Percentiles rank a stretch among this genome's conserved stretches.
Evolutionary conservation across 2,797 vertebrate species (phyloP).

Genomic region (Atherinosoma microstoma): DNA sequence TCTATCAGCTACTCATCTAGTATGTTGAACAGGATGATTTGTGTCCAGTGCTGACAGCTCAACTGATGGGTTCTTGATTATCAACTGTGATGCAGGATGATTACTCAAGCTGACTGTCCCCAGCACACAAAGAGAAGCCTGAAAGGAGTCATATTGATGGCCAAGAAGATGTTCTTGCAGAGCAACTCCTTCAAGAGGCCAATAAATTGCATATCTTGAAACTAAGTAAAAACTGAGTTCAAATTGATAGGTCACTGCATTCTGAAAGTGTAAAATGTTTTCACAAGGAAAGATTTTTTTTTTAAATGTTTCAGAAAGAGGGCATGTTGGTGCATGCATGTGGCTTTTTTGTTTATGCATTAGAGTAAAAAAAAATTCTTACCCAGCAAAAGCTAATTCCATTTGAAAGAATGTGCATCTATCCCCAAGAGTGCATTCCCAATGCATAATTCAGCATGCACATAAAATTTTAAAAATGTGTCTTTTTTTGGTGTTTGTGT

Average conservation of each 20-base stretch:
- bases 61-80: slow-evolving; percentile 51
- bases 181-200: neutral
- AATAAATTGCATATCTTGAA: slow-evolving; percentile 29
- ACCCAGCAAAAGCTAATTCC: slow-evolving; percentile 57
- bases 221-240: slow-evolving; percentile 17
- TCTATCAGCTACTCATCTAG: slow-evolving; percentile 47
- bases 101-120: slow-evolving; percentile 43
- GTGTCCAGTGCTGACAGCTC: slow-evolving; percentile 24
- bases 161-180: neutral
- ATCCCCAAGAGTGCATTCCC: slow-evolving; percentile 62
- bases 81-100: slow-evolving; percentile 44
- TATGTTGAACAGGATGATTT: slow-evolving; percentile 37
- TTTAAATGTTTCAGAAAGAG: slow-evolving; percentile 20
- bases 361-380: slow-evolving; percentile 33
- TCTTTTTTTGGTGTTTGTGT: slow-evolving; percentile 54
- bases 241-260: slow-evolving; percentile 5
- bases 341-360: slow-evolving; percentile 11
- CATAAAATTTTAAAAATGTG: slow-evolving; percentile 57
- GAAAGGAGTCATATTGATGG: neutral
- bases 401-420: slow-evolving; percentile 57
- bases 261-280: slow-evolving; percentile 36
- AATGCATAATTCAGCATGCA: slow-evolving; percentile 74
- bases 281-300: slow-evolving; percentile 27
- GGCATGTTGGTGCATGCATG: slow-evolving; percentile 8
- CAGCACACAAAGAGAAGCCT: slow-evolving; percentile 6